These are phyloP conservation scores for Alosa alosa DNA, from an alignment of 2,113 vertebrate species.

Conservation along the genomic window DNA sequence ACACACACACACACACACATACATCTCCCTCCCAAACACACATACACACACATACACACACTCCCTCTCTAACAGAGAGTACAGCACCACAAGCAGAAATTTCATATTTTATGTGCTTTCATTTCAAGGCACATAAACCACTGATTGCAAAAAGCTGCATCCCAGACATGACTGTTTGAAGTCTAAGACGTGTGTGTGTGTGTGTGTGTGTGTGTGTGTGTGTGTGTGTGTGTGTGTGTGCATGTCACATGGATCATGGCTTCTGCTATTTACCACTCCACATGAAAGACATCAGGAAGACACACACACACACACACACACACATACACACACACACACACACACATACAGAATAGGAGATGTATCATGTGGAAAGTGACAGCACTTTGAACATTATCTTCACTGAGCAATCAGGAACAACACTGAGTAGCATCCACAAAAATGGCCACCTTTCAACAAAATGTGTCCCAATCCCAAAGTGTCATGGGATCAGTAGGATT, in stretches of 20 bases:
- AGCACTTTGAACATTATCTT: no score
- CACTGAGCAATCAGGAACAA: no score
- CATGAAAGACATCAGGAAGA: neutral
- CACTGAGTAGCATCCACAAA: no score
- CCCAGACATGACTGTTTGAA: slow-evolving; percentile 32
- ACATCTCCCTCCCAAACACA: neutral
- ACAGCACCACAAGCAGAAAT: slow-evolving; percentile 20
- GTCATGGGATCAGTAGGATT: no score
- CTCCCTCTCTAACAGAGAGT: neutral
- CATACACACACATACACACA: neutral
- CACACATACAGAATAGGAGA: neutral
- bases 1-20: neutral
- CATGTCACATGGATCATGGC: slow-evolving; percentile 5
- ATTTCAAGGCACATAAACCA: slow-evolving; percentile 47
- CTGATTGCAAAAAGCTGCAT: slow-evolving; percentile 52
- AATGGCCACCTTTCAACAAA: no score
- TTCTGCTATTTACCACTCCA: neutral
- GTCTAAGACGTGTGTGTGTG: slow-evolving; percentile 20
- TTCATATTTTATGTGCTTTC: slow-evolving; percentile 45
- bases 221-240: neutral
- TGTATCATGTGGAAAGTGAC: no score
- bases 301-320: slow-evolving; percentile 2
- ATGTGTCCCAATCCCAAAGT: no score
- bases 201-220: neutral
- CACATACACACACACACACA: neutral